These are phyloP conservation scores for Noctilio leporinus DNA, from an alignment of 2,113 vertebrate genomes.

Conservation along the genomic window DNA sequence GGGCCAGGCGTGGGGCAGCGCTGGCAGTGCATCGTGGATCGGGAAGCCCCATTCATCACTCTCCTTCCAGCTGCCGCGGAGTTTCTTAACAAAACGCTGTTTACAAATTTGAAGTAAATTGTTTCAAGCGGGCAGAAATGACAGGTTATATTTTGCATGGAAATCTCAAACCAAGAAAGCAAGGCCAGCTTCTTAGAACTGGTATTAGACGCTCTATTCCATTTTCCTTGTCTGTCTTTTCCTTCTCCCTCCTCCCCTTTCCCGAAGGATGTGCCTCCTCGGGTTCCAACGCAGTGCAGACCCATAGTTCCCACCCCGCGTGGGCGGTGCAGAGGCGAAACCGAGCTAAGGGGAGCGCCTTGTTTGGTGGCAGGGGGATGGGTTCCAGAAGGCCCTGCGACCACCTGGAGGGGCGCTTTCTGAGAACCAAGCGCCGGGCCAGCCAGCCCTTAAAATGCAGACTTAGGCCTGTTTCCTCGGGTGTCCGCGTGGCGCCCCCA, in stretches of 20 bases:
- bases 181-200: background rate
- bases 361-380: background rate
- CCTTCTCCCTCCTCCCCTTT: fast-evolving
- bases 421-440: too few species aligned
- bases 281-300: too few species aligned
- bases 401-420: too few species aligned
- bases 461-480: background rate
- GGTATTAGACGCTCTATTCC: background rate
- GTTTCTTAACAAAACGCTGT: background rate
- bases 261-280: background rate
- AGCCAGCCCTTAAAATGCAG: too few species aligned
- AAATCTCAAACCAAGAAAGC: background rate
- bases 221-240: background rate
- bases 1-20: fast-evolving
- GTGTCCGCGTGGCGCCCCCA: too few species aligned
- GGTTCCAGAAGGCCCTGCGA: background rate
- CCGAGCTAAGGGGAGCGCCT: background rate
- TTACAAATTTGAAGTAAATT: background rate
- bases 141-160: background rate
- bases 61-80: background rate
- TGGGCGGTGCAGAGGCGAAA: background rate
- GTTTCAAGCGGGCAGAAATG: background rate
- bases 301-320: too few species aligned
- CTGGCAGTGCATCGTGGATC: background rate
- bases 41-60: background rate